A percentile compares a stretch with the other conserved stretches of the same genome.
Evolutionary conservation across 2,797 vertebrate genomes (phyloP).

Genomic region (Molothrus ater): DNA sequence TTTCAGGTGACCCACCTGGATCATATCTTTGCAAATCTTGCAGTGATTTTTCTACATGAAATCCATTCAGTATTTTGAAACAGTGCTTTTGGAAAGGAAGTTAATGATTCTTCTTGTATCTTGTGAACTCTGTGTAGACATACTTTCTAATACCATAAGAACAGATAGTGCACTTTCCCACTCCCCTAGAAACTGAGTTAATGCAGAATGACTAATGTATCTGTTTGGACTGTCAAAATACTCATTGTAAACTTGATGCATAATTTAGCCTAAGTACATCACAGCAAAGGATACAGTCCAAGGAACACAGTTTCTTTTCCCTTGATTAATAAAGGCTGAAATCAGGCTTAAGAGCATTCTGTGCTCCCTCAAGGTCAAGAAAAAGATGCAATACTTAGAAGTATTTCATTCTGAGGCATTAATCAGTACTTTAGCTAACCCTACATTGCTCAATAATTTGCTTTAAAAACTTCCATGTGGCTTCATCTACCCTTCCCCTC

Average conservation of each 20-base stretch:
- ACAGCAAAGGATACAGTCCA: constrained; percentile 10
- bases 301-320: constrained; percentile 39
- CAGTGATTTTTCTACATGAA: neutral
- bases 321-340: constrained; percentile 42
- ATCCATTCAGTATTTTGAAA: neutral
- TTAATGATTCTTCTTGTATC: neutral
- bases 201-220: constrained; percentile 29
- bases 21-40: neutral
- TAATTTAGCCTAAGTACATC: constrained; percentile 1
- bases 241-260: neutral
- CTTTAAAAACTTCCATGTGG: neutral
- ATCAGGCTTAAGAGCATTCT: neutral
- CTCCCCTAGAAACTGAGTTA: neutral
- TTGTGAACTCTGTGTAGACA: neutral
- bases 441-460: constrained; percentile 7
- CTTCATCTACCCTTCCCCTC: neutral
- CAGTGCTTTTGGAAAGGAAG: neutral
- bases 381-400: constrained; percentile 26
- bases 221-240: constrained; percentile 33
- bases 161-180: constrained; percentile 1
- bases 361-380: constrained; percentile 19
- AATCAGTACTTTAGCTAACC: neutral
- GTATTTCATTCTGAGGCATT: neutral
- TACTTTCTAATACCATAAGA: neutral
- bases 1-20: neutral